A percentile compares a stretch with the other conserved stretches of the same genome.
phyloP scores from a whole-genome alignment of 1,140 invertebrate genomes.

The Tetramorium alpestre region DNA sequence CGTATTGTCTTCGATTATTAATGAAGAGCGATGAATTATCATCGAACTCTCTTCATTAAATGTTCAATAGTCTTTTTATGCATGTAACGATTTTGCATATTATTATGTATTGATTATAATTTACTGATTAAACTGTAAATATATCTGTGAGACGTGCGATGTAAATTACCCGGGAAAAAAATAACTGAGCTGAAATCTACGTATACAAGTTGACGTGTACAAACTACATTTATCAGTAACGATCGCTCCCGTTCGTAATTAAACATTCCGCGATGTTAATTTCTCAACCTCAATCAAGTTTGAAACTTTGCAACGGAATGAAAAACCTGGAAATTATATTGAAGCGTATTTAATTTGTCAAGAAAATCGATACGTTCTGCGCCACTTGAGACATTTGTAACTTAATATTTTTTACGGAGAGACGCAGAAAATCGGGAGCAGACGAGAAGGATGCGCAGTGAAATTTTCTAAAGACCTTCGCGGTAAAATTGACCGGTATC shows the following conservation, averaged over 20 bases:
- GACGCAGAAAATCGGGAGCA: background rate
- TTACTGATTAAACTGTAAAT: constrained; percentile 8
- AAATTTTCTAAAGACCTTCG: constrained; percentile 29
- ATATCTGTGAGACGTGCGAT: background rate
- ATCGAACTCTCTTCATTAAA: constrained; percentile 27
- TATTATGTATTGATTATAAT: constrained; percentile 19
- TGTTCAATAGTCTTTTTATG: constrained; percentile 33
- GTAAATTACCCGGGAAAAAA: background rate
- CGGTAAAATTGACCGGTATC: constrained; percentile 36
- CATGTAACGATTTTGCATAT: constrained; percentile 1
- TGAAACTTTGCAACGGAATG: background rate
- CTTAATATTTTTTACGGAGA: background rate
- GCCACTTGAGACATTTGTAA: background rate
- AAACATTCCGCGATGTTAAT: constrained; percentile 22
- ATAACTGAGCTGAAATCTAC: background rate
- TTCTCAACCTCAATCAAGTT: background rate
- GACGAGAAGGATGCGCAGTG: background rate
- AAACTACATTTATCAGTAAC: constrained; percentile 9
- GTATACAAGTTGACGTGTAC: background rate
- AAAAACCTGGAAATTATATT: background rate
- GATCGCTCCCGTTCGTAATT: background rate
- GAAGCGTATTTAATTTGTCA: background rate
- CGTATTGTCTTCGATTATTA: constrained; percentile 25
- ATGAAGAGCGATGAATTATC: constrained; percentile 23
- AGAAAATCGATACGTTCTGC: background rate